phyloP scores from a whole-genome alignment of 2,888 invertebrate genomes.

The Germaria angustata region DNA sequence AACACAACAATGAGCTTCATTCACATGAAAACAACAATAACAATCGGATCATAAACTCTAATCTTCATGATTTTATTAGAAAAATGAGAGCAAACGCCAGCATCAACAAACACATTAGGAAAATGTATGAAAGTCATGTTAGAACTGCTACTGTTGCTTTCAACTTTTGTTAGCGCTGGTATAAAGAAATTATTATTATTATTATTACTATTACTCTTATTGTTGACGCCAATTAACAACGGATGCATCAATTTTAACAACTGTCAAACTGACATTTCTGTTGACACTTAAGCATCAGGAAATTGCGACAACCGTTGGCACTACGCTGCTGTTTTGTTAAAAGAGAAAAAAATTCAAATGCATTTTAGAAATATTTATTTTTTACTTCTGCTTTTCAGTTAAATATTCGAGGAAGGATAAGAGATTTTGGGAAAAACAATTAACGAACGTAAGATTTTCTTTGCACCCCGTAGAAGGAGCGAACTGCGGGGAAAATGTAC shows the following conservation, averaged over 20 bases:
- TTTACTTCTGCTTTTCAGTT: not conserved
- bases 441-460: no score
- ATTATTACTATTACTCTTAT: constrained; percentile 39
- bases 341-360: constrained; percentile 1
- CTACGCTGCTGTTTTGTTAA: constrained; percentile 31
- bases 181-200: constrained; percentile 46
- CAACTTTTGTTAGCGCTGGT: not conserved
- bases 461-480: no score
- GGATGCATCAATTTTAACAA: constrained; percentile 67
- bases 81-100: not conserved
- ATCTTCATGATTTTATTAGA: constrained; percentile 64
- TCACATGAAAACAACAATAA: constrained; percentile 15
- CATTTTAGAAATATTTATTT: not conserved
- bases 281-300: constrained; percentile 68
- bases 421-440: not conserved
- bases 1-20: constrained; percentile 39
- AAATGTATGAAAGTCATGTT: constrained; percentile 10
- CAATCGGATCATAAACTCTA: constrained; percentile 64
- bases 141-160: not conserved
- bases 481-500: no score
- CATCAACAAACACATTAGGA: constrained; percentile 9
- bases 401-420: not conserved
- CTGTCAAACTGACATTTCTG: constrained; percentile 72
- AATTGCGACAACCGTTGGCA: constrained; percentile 26
- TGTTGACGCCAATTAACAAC: constrained; percentile 51